Percentiles rank a stretch among this genome's conserved stretches.
Conservation (phyloP, 2,888 invertebrate species). For the Stegana nigrithorax region DNA sequence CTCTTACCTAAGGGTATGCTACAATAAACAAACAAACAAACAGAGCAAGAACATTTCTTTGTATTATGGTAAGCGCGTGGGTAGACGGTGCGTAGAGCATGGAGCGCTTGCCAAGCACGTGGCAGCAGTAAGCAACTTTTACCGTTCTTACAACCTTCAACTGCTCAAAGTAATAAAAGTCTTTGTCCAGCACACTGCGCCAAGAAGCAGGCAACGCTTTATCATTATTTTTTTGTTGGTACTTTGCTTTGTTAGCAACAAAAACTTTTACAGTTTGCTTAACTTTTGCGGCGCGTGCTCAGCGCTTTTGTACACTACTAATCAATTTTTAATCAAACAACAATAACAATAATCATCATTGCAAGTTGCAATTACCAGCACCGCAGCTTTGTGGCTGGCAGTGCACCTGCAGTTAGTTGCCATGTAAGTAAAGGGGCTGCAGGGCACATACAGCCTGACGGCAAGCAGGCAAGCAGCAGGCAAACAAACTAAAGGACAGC, state of each 20-base stretch:
- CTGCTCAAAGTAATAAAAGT: neutral
- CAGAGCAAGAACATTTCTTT: neutral
- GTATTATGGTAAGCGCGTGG: neutral
- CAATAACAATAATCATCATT: slow-evolving; percentile 16
- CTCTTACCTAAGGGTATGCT: no score
- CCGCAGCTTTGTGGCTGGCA: neutral
- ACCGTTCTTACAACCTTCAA: no score
- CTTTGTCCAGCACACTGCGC: neutral
- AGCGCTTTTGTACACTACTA: slow-evolving; percentile 19
- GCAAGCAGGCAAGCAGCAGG: neutral
- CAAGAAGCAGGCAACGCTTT: neutral
- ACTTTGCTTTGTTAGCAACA: neutral
- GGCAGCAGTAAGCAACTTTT: no score
- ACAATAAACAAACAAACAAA: neutral
- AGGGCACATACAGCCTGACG: neutral
- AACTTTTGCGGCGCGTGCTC: neutral
- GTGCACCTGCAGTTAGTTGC: neutral
- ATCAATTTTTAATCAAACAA: slow-evolving; percentile 41
- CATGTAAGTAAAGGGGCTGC: neutral
- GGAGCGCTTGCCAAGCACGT: no score
- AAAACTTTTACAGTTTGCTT: slow-evolving; percentile 1
- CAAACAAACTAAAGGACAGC: slow-evolving; percentile 1
- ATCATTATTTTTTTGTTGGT: neutral
- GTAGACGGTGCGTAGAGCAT: neutral
- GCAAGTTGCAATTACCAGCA: neutral